Evolutionary conservation across 2,888 invertebrate genomes (phyloP), one percentile per base, ranked within the genome.

Genomic region (Hirtodrosophila trivittata): DNA sequence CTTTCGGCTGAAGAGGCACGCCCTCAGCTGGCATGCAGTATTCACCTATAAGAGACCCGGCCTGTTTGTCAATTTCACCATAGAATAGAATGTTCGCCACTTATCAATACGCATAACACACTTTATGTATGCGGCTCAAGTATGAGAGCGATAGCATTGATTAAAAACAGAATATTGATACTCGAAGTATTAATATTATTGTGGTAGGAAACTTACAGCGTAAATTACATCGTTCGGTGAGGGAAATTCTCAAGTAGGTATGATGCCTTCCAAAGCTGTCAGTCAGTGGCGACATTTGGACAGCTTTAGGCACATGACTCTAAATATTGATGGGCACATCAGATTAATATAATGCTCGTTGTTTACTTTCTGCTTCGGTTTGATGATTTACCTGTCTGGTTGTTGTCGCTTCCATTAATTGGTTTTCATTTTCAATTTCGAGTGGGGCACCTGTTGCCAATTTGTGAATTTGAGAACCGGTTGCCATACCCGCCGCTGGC

Each of bases 11-110:
- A 69, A 99, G 92, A 52, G 94, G 91, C 52, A 98, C 97, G 38
- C 99, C 99, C 88, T 97, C 97, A 35, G 95, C 95, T 6, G 99
- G 99, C 99, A 99, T 99, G 91, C 99, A 99, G 91, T 99, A 99
- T 78, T 95, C 94, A 91, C 98, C 98, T 98, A 86, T 5, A 55
- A 46, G 6, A n/a, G n/a, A n/a, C n/a, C n/a, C n/a, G n/a, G 4
- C 6, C 12, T 13, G 9, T 7, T 12, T 3, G 1, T 32, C 26
- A 50, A 69, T 69, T 69, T 73, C 68, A 67, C 25, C 33, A 60
- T 9, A 16, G 13, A 8, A 60, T 9, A 16, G 13, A 8, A 26
- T 30, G 13, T 26, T 14, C 30, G n/a, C 8, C 1, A 25, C 51
- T 51, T 59, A 58, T 65, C 42, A 43, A 16, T n/a, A n/a, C 9